These are phyloP conservation scores for Ancistrus triradiatus DNA, from an alignment of 2,113 vertebrate genomes.

Conservation along the genomic window DNA sequence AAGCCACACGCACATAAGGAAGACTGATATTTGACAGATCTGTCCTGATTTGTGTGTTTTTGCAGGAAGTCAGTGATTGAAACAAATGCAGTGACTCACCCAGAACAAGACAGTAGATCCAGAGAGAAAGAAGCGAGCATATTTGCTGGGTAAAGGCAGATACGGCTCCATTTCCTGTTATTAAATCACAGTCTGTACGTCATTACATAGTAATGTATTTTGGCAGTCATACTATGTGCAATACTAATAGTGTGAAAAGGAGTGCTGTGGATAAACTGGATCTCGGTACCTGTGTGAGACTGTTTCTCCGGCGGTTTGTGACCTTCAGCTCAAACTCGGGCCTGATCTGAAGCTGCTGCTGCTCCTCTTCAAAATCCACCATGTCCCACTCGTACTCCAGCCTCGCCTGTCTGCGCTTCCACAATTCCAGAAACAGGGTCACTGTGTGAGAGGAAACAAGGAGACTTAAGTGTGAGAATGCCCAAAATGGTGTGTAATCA, in stretches of 20 bases:
- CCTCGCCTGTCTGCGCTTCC: slow-evolving; percentile 90
- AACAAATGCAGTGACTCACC: slow-evolving; percentile 72
- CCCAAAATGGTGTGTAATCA: too few species aligned
- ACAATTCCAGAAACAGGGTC: slow-evolving; percentile 94
- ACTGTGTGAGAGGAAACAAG: slow-evolving; percentile 71
- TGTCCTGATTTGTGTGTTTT: too few species aligned
- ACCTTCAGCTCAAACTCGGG: slow-evolving; percentile 96
- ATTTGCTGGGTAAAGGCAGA: slow-evolving; percentile 81
- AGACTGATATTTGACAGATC: too few species aligned
- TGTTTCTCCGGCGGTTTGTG: slow-evolving; percentile 89
- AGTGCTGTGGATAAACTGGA: too few species aligned
- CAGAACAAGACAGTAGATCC: slow-evolving; percentile 92
- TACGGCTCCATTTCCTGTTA: slow-evolving; percentile 91
- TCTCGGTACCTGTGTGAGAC: slow-evolving; percentile 54
- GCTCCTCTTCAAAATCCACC: slow-evolving; percentile 96
- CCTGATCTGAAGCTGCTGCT: slow-evolving; percentile 89
- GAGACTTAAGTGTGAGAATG: too few species aligned
- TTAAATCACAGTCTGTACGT: slow-evolving; percentile 76
- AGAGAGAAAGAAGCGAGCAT: slow-evolving; percentile 82
- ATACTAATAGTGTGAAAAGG: too few species aligned
- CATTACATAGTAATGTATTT: too few species aligned
- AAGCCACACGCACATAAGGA: too few species aligned
- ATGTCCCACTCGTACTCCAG: slow-evolving; percentile 97
- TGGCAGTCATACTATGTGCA: too few species aligned
- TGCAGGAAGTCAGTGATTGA: background rate